These are phyloP conservation scores for Xerus rutilus DNA, from an alignment of 2,797 vertebrate species.

Conservation along the genomic window DNA sequence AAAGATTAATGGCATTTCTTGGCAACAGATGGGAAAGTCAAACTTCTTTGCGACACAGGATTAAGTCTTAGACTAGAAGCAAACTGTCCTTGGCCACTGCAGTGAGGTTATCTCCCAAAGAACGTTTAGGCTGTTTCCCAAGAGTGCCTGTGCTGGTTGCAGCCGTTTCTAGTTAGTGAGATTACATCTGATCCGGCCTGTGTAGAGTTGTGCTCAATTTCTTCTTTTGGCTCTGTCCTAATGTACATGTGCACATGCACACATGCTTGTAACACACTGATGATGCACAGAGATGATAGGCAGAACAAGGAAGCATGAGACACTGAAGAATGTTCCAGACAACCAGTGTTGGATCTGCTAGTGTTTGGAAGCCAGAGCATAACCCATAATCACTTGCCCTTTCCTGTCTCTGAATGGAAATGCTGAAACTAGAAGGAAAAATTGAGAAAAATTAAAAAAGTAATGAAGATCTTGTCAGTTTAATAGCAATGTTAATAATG, in stretches of 20 bases:
- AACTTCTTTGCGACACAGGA: not conserved
- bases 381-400: not conserved
- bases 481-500: not conserved
- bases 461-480: conserved; percentile 8
- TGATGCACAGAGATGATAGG: not conserved
- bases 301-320: not conserved
- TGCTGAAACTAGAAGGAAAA: conserved; percentile 28
- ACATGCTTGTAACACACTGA: not conserved
- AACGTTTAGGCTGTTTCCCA: not conserved
- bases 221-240: not conserved
- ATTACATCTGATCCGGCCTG: not conserved
- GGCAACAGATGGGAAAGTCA: conserved; percentile 31
- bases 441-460: not conserved
- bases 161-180: not conserved
- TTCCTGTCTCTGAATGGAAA: conserved; percentile 26
- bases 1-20: conserved; percentile 54
- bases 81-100: not conserved
- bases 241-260: not conserved
- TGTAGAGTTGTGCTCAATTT: not conserved
- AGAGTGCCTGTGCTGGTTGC: not conserved
- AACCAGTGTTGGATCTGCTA: not conserved
- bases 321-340: not conserved
- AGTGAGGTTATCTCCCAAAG: conserved; percentile 46
- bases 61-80: conserved; percentile 1
- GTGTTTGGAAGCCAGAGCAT: not conserved